Evolutionary conservation across 92 coral and sea anemone species (phyloP), one percentile per base, ranked within the genome.

Genomic region (Micromussa lordhowensis): DNA sequence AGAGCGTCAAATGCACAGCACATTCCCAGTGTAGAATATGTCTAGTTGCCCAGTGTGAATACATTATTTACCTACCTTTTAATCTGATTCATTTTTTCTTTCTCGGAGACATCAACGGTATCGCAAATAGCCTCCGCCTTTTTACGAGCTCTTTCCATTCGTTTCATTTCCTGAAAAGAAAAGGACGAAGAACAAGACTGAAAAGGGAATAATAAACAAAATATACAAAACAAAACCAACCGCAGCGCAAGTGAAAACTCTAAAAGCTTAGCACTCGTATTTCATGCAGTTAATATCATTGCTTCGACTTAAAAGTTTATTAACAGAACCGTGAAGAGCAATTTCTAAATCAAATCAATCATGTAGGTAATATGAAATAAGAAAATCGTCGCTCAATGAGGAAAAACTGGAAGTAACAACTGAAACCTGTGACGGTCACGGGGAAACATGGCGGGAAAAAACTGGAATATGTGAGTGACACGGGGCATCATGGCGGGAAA

Each of bases 81-180:
- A 19, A 97, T 90, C 35, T 97, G 98, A 79, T 90, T 91, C 86
- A 96, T 93, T 84, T 97, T 97, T 68, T 97, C 99, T 70, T 92
- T 95, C n/a, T 97, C 96, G 26, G 99, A 85, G 35, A 97, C 98
- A 75, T 96, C 98, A 13, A 91, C 94, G 29, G 96, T 91, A 72
- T 97, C 99, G 81, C 99, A 95, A 54, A 97, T 93, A 24, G 97
- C 94, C 81, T 97, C 99, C 8, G 99, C 99, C 78, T 97, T 97
- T 88, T 95, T 95, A 71, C 99, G 92, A 3, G 98, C 99, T 91
- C 90, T 91, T 30, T 97, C 99, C 55, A 95, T 84, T 51, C 98
- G 95, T 84, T 91, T 97, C 95, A 96, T 89, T 86, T 94, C 96
- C 99, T 96, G 48, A 8, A 28, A 35, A 80, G 78, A 36, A 78